A percentile compares a stretch with the other conserved stretches of the same genome.
Evolutionary conservation across 2,797 vertebrate species (phyloP).

Genomic region (Gymnothorax javanicus): DNA sequence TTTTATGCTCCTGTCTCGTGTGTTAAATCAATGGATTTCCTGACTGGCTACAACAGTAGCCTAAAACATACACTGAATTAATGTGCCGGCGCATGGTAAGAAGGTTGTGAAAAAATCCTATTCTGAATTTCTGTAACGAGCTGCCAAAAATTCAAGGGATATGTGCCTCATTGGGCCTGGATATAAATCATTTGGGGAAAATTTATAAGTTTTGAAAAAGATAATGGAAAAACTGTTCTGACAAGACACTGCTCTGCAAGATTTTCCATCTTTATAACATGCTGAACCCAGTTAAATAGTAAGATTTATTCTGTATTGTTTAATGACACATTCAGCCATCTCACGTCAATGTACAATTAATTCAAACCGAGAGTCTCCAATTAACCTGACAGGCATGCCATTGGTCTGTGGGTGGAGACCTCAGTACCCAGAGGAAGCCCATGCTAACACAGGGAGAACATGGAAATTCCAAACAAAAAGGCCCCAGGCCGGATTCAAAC

Average conservation of each 20-base stretch:
- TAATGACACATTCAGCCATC: too few species aligned
- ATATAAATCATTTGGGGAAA: not conserved
- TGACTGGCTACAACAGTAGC: constrained; percentile 77
- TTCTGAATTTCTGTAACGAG: not conserved
- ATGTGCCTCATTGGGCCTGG: not conserved
- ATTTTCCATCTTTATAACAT: not conserved
- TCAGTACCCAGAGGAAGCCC: too few species aligned
- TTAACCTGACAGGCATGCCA: too few species aligned
- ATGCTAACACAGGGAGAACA: too few species aligned
- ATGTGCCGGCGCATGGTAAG: not conserved
- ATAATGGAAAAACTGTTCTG: not conserved
- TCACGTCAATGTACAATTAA: too few species aligned
- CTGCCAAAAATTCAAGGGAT: not conserved
- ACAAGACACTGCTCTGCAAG: not conserved
- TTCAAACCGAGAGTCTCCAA: too few species aligned
- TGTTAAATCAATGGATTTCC: constrained; percentile 73
- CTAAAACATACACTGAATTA: constrained; percentile 59
- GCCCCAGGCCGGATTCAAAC: too few species aligned
- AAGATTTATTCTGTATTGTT: not conserved
- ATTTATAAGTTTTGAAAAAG: not conserved
- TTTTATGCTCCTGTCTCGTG: constrained; percentile 64
- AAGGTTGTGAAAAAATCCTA: not conserved
- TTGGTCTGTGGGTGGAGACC: too few species aligned
- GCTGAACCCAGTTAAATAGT: not conserved
- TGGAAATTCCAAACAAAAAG: too few species aligned